Evolutionary conservation across 2,113 vertebrate species (phyloP), one percentile per base, ranked within the genome.

Genomic region (Phalacrocorax carbo): DNA sequence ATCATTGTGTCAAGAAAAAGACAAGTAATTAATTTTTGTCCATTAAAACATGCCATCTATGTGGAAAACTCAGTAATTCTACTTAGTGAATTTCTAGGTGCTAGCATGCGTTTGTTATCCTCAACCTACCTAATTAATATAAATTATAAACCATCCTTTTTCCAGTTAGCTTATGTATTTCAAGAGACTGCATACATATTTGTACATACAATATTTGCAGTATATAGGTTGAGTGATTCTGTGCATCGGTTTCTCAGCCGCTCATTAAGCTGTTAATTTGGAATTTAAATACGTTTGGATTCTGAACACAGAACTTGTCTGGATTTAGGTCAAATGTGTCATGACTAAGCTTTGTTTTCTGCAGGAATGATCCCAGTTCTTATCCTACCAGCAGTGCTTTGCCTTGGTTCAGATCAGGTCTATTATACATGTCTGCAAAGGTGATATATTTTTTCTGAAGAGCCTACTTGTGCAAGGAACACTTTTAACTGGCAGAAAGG

Each of bases 241-340:
- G 36, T 76, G 55, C 68, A 49, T 86, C 58, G 82, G 62, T 90
- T 96, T 93, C 36, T 91, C 58, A 92, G 55, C 42, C 64, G 62
- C 54, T 93, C 90, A 77, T 93, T 82, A 92, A 86, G 64, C 71
- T 90, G 36, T 71, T 95, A 68, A 61, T 90, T 81, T 90, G 52
- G 71, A 85, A 76, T 92, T 93, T 62, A 93, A 92, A 62, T 49
- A 58, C 1, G 7, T 88, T 83, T 88, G 49, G 55, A 72, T 94
- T 86, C 79, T 77, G 62, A 90, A 62, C 60, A 54, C 25, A 52
- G 48, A 89, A 84, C 12, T 85, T 90, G 55, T 77, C 68, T 92
- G 68, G n/a, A 78, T 85, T 86, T 71, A 83, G 60, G 64, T 92
- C 80, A 94, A 46, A 92, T 1, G 5, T 95, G 32, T 93, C 55